Percentiles rank a stretch among this genome's conserved stretches.
These are phyloP conservation scores for Microplitis demolitor DNA, from an alignment of 1,140 invertebrate genomes.

Conservation along the genomic window DNA sequence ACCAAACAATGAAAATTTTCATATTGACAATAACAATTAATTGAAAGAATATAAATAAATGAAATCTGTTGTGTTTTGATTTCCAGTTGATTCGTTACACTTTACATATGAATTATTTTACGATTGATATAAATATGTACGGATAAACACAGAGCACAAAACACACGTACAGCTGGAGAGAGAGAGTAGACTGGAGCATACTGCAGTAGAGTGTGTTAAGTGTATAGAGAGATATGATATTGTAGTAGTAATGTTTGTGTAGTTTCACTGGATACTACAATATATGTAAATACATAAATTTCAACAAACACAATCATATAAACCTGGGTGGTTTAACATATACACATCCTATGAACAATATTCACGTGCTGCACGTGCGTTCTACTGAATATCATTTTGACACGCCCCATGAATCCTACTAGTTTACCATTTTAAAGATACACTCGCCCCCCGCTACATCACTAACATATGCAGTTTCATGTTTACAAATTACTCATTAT, in stretches of 20 bases:
- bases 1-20: too few relatives aligned
- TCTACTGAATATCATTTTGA: background rate
- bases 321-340: background rate
- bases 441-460: background rate
- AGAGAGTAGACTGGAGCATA: too few relatives aligned
- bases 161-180: too few relatives aligned
- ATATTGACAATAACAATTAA: too few relatives aligned
- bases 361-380: background rate
- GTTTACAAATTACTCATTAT: background rate
- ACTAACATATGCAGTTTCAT: background rate
- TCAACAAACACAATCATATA: background rate
- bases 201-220: too few relatives aligned
- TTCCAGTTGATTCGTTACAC: too few relatives aligned
- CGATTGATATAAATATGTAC: too few relatives aligned
- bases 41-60: too few relatives aligned
- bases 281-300: conserved; percentile 7
- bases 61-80: too few relatives aligned
- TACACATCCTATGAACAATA: background rate
- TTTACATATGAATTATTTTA: too few relatives aligned
- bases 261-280: background rate
- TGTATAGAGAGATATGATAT: too few relatives aligned
- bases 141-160: too few relatives aligned
- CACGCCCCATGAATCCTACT: background rate
- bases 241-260: background rate
- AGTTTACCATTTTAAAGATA: background rate